Evolutionary conservation across 2,888 invertebrate species (phyloP), one percentile per base, ranked within the genome.

Genomic region (Bellardia pandia): DNA sequence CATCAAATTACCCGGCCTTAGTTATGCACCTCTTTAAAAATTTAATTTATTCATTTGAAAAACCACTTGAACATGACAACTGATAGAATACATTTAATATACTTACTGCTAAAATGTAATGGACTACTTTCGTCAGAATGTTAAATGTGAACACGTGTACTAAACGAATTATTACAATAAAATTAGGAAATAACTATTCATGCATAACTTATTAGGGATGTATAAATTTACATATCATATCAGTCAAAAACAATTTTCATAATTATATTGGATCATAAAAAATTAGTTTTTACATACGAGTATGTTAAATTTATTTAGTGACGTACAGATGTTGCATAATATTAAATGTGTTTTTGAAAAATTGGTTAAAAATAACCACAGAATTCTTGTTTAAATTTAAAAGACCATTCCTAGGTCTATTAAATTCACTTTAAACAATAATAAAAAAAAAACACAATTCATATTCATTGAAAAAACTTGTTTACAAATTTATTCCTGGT

Each of bases 381-480:
- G 51, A 51, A 51, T 51, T 51, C 51, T 51, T 51, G 51, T 51
- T n/a, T 51, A 14, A n/a, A 51, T 51, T n/a, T 51, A 51, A 51
- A 51, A 51, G n/a, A 51, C 13, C 1, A 23, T 23, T 23, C 23
- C 1, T 23, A 23, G 23, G 23, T 23, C 23, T 23, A 1, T 23
- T 23, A 23, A 23, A 51, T 51, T 51, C n/a, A 51, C n/a, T 14
- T 51, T n/a, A 51, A 51, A 51, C 51, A 14, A 51, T 51, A n/a
- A 2, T n/a, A n/a, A n/a, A n/a, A n/a, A 5, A 51, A 51, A 14
- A 51, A 51, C 51, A n/a, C n/a, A 14, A 51, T n/a, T 51, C 0
- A 51, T 51, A 51, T n/a, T 51, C 5, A 51, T 51, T 3, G n/a
- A 51, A 51, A 51, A 51, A 51, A 51, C 51, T 51, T 3, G 51